Percentiles rank a stretch among this genome's conserved stretches.
phyloP scores from a whole-genome alignment of 2,113 vertebrate genomes.

The Colinus virginianus region DNA sequence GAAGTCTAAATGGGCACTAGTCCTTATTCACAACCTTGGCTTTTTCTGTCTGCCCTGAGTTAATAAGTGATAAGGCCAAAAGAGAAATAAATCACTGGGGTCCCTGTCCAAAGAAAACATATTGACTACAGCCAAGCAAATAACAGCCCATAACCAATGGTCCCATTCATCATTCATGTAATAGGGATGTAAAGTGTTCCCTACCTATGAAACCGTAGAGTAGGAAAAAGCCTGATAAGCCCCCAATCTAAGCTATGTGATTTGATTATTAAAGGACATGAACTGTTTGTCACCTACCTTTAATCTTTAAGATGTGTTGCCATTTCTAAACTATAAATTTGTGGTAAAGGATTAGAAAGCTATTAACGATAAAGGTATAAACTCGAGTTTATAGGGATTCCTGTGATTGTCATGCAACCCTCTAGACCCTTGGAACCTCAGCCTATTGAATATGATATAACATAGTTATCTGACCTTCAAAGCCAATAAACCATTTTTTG shows the following conservation, averaged over 20 bases:
- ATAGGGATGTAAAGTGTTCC: slow-evolving; percentile 84
- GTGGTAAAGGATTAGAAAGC: slow-evolving; percentile 79
- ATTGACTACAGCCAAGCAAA: slow-evolving; percentile 88
- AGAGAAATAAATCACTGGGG: slow-evolving; percentile 86
- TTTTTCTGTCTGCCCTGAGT: slow-evolving; percentile 81
- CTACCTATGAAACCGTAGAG: slow-evolving; percentile 77
- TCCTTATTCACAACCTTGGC: slow-evolving; percentile 81
- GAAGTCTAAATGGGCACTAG: slow-evolving; percentile 79
- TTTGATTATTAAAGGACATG: slow-evolving; percentile 85
- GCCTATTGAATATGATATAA: slow-evolving; percentile 74
- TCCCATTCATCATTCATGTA: slow-evolving; percentile 85
- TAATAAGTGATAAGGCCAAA: slow-evolving; percentile 86
- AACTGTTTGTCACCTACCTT: slow-evolving; percentile 83
- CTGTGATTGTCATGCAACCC: slow-evolving; percentile 63
- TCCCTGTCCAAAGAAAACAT: slow-evolving; percentile 88
- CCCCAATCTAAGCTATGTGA: slow-evolving; percentile 77
- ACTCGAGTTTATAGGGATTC: slow-evolving; percentile 64
- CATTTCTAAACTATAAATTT: slow-evolving; percentile 82
- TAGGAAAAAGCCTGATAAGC: slow-evolving; percentile 79
- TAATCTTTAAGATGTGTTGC: slow-evolving; percentile 83
- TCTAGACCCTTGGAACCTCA: slow-evolving; percentile 66
- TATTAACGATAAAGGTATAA: slow-evolving; percentile 77
- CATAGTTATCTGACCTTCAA: slow-evolving; percentile 75
- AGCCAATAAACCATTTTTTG: slow-evolving; percentile 68
- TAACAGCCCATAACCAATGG: slow-evolving; percentile 82